phyloP scores from a whole-genome alignment of 2,888 invertebrate genomes.

The Thymelicus lineola region DNA sequence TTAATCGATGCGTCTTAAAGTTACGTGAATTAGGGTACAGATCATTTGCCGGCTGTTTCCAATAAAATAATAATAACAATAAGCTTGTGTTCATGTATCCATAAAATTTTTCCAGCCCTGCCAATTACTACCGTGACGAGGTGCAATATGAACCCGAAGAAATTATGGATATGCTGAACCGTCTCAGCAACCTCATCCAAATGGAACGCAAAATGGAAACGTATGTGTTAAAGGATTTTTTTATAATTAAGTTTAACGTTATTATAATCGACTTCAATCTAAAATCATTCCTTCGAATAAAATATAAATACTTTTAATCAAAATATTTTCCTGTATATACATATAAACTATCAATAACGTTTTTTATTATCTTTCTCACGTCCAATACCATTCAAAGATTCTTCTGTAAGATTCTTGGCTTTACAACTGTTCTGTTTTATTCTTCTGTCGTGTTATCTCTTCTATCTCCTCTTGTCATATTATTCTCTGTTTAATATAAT shows the following conservation, averaged over 20 bases:
- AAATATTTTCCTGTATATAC: neutral
- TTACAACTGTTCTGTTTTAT: no score
- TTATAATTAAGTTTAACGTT: no score
- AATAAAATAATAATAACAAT: no score
- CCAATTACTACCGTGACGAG: conserved; percentile 83
- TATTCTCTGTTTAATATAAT: conserved; percentile 38
- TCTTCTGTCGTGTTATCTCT: neutral
- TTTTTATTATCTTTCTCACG: no score
- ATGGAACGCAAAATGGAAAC: conserved; percentile 92
- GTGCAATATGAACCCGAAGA: conserved; percentile 91
- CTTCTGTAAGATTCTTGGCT: no score
- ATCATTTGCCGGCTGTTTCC: no score
- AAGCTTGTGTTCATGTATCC: no score
- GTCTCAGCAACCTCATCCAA: conserved; percentile 90
- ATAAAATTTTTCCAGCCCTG: conserved; percentile 57
- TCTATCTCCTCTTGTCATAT: neutral
- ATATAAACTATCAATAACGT: neutral
- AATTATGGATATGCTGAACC: conserved; percentile 90
- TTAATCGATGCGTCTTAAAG: no score
- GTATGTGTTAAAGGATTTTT: conserved; percentile 70
- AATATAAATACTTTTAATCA: neutral
- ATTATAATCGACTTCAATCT: no score
- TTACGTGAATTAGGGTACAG: no score
- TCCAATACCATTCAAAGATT: no score
- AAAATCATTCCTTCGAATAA: no score